Percentiles rank a stretch among this genome's conserved stretches.
These are phyloP conservation scores for Lathronympha strigana DNA, from an alignment of 2,888 invertebrate species.

Conservation along the genomic window DNA sequence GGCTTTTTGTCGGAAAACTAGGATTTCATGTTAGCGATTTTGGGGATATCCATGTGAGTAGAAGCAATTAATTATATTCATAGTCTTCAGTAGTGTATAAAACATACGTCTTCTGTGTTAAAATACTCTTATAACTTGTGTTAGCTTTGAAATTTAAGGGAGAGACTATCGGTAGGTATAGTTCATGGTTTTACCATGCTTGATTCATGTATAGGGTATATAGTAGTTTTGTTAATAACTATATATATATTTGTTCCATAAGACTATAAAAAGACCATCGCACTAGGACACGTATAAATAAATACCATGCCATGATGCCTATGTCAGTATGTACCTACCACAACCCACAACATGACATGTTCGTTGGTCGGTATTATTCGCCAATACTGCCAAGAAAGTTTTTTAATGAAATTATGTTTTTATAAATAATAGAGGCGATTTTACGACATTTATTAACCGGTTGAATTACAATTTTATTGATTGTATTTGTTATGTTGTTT, in stretches of 20 bases:
- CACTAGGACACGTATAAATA: conserved; percentile 31
- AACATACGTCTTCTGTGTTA: conserved; percentile 54
- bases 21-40: conserved; percentile 75
- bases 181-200: conserved; percentile 67
- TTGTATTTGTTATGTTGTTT: conserved; percentile 29
- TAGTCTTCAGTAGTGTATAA: conserved; percentile 62
- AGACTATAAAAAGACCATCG: conserved; percentile 9
- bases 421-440: conserved; percentile 16
- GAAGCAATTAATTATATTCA: conserved; percentile 53
- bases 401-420: neutral
- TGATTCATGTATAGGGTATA: conserved; percentile 46
- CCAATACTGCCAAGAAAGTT: conserved; percentile 49
- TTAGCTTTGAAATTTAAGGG: conserved; percentile 75
- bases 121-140: conserved; percentile 48
- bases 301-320: conserved; percentile 42
- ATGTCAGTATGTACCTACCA: conserved; percentile 24
- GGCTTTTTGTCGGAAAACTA: conserved; percentile 71
- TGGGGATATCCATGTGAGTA: conserved; percentile 67
- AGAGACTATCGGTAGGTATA: conserved; percentile 75
- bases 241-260: conserved; percentile 5
- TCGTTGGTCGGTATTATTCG: conserved; percentile 63
- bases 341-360: conserved; percentile 47
- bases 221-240: conserved; percentile 22
- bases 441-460: neutral
- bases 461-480: conserved; percentile 27